Conservation (phyloP, 1,140 invertebrate genomes). For the Hyles vespertilio region DNA sequence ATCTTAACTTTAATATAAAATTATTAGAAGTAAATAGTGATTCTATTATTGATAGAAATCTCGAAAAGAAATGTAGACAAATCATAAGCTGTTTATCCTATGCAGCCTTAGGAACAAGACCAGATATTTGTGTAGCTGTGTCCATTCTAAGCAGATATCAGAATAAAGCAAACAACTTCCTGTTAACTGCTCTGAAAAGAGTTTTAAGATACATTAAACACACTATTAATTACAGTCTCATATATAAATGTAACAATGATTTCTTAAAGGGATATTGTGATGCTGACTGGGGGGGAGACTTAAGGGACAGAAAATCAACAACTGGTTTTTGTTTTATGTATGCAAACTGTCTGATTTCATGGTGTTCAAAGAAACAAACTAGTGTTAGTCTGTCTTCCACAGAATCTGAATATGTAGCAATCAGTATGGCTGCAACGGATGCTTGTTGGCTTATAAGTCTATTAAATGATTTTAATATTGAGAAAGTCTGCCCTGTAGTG, state of each 20-base stretch:
- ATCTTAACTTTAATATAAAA: no score
- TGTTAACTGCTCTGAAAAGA: slow-evolving; percentile 27
- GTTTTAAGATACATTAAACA: slow-evolving; percentile 34
- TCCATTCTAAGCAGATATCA: slow-evolving; percentile 33
- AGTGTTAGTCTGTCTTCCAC: slow-evolving; percentile 53
- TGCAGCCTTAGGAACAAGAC: no score
- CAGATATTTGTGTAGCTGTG: no score
- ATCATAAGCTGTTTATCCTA: no score
- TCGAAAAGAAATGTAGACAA: no score
- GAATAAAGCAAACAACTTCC: slow-evolving; percentile 22
- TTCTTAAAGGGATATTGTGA: slow-evolving; percentile 38
- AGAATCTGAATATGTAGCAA: slow-evolving; percentile 65
- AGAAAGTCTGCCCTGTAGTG: no score
- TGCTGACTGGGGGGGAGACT: slow-evolving; percentile 42
- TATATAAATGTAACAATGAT: slow-evolving; percentile 25
- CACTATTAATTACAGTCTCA: slow-evolving; percentile 28
- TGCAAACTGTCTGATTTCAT: slow-evolving; percentile 38
- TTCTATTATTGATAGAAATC: no score
- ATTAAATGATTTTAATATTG: no score
- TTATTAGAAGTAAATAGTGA: no score
- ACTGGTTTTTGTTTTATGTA: slow-evolving; percentile 42
- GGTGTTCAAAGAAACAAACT: slow-evolving; percentile 57
- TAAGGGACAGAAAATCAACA: slow-evolving; percentile 34
- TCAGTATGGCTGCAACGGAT: slow-evolving; percentile 44
- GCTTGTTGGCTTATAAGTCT: slow-evolving; percentile 48